Conservation (phyloP, 2,888 invertebrate species). For the Habroteleia sp. region DNA sequence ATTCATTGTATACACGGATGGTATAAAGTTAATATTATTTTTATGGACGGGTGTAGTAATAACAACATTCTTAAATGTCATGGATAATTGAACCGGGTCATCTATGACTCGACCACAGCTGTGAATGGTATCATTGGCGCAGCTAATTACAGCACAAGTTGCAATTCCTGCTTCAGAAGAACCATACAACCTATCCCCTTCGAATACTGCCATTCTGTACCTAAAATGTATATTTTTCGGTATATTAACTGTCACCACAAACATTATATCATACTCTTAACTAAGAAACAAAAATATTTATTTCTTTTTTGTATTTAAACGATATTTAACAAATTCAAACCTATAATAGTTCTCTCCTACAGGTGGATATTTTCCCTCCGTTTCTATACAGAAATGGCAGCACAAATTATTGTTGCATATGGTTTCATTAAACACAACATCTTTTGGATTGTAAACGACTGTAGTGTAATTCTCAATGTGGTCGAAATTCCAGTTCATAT, state of each 20-base stretch:
- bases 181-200: no score
- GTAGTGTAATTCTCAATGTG: constrained; percentile 64
- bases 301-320: no score
- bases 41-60: constrained; percentile 63
- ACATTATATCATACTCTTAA: no score
- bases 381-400: constrained; percentile 67
- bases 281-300: no score
- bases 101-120: constrained; percentile 50
- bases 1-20: constrained; percentile 4
- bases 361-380: no score
- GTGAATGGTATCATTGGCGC: constrained; percentile 43
- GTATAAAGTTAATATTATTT: constrained; percentile 12
- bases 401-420: constrained; percentile 68
- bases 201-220: constrained; percentile 75
- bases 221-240: constrained; percentile 24
- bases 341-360: no score
- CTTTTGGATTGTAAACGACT: constrained; percentile 55
- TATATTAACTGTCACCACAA: no score
- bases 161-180: no score
- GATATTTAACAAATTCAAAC: no score
- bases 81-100: no score
- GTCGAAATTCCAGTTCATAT: constrained; percentile 25
- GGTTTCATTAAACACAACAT: constrained; percentile 45
- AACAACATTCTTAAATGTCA: constrained; percentile 65
- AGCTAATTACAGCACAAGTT: constrained; percentile 63